Base-by-base conservation (phyloP, 2,113 vertebrate genomes). In the Collichthys lucidus region DNA sequence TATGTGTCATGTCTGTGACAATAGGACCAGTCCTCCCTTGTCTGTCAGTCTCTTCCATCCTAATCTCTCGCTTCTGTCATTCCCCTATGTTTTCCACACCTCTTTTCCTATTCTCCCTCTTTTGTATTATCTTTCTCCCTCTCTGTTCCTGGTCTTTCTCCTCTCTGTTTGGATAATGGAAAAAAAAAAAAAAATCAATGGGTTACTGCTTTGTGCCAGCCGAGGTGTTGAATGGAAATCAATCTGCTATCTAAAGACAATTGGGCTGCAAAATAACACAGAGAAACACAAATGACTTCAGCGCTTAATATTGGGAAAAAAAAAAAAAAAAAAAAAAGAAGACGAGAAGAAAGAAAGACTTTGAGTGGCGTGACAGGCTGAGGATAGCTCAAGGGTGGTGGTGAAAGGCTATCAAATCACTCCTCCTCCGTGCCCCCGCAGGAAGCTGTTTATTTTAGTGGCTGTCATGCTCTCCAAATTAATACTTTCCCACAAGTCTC, bases 211-310 rank as follows among this genome's bases (percentile, higher is more conserved):
- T 84, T 90, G 81, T 77, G 86, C 77, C 71, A 68, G 77, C 56
- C 14, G 78, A 80, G 84, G 76, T 73, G 78, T 62, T 75, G 74
- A 90, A 91, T 85, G 82, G 88, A 86, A 92, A 92, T 93, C 91
- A 88, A 92, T 92, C 29, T 0, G 52, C 79, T 88, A 82, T 83
- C 86, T 76, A 80, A 88, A 91, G 77, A 88, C 78, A 86, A 84
- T 61, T 82, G 82, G 60, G 22, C 76, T 71, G 79, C 56, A 69
- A 85, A 86, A 88, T 62, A 87, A 88, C 85, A 80, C 40, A 3
- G 69, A 79, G 55, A 74, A 46, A 84, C 64, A 73, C 71, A 79
- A 68, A 75, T 40, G 50, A 26, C 70, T 79, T 67, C 22, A 7
- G 6, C 9, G 8, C 59, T 50, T 59, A 40, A 79, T 79, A 19